Evolutionary conservation across 2,888 invertebrate genomes (phyloP), one percentile per base, ranked within the genome.

Genomic region (Parapristionchus giblindavisi): DNA sequence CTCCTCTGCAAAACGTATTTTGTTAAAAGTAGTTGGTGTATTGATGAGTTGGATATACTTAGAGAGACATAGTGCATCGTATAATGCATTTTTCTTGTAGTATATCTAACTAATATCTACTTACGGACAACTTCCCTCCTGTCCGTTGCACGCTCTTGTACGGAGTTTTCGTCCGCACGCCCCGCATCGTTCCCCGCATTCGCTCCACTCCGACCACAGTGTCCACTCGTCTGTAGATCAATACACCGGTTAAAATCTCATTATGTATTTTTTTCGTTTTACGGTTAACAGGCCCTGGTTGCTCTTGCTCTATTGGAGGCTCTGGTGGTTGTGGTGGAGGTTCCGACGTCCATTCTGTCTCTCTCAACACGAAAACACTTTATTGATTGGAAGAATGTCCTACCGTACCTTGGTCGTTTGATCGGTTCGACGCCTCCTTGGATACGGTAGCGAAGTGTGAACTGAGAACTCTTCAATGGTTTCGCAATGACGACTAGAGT

Each of bases 401-500:
- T 29, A 66, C 63, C 40, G 8, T 40, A 63, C 63, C 63, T 40
- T 65, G 34, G 40, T 6, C 17, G 21, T 24, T 65, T 65, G 4
- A 32, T 56, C 8, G 56, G 17, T 17, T 8, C 27, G 48, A 27
- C 51, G 29, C 73, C 73, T 34, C 61, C 73, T 29, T 61, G 58
- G 27, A 74, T 40, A 29, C 74, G n/a, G 29, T 74, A 74, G 51
- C 74, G 14, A 8, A 74, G 40, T 2, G 63, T 63, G 54, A 74
- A 79, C 36, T 76, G 75, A 17, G 77, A 80, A 29, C 76, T 78
- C n/a, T 54, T 65, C 27, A 56, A 76, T 0, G 83, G 79, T 72
- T 78, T 79, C 29, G 80, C 77, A n/a, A 81, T 77, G 27, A 83
- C 76, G 17, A 83, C 21, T 1, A 83, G 75, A 6, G 61, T 61